A percentile compares a stretch with the other conserved stretches of the same genome.
phyloP scores from a whole-genome alignment of 2,888 invertebrate genomes.

The Oasisia sp. region DNA sequence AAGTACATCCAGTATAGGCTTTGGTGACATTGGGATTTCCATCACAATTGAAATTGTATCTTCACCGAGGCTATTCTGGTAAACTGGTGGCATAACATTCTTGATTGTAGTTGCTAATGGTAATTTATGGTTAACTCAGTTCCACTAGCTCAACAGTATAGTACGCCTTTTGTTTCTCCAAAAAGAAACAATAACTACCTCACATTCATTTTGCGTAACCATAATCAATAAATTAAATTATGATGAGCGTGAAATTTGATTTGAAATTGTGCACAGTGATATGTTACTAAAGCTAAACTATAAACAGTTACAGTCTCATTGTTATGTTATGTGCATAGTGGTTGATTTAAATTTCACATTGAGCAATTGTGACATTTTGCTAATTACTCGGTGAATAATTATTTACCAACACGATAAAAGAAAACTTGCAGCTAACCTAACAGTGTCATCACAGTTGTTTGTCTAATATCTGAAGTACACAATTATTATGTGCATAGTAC shows the following conservation, averaged over 20 bases:
- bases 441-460: background rate
- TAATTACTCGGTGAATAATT: background rate
- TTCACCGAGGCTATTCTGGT: too few relatives aligned
- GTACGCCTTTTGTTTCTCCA: too few relatives aligned
- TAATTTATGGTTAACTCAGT: too few relatives aligned
- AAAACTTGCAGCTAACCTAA: background rate
- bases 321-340: background rate
- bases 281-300: background rate
- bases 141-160: too few relatives aligned
- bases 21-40: too few relatives aligned
- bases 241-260: background rate
- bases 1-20: too few relatives aligned
- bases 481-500: constrained; percentile 10
- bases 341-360: background rate
- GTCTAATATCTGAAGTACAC: background rate
- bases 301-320: background rate
- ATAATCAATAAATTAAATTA: background rate
- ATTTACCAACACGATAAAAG: background rate
- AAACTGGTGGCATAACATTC: too few relatives aligned
- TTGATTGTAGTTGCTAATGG: too few relatives aligned
- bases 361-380: background rate
- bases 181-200: too few relatives aligned
- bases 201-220: background rate
- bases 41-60: too few relatives aligned
- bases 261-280: background rate